Conservation (phyloP, 2,113 vertebrate species). For the Athene noctua region DNA sequence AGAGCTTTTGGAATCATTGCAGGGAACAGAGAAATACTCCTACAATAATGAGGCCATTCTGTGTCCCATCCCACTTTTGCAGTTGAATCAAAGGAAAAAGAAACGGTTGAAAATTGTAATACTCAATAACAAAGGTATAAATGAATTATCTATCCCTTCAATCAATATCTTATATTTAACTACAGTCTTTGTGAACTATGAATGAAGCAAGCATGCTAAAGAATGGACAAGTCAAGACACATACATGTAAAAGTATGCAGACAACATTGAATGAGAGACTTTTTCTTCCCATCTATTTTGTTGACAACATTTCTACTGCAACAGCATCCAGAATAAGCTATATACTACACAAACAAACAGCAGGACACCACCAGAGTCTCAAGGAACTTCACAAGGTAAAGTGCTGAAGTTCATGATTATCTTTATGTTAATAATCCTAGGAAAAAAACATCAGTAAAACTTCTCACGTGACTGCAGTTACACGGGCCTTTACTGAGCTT, state of each 20-base stretch:
- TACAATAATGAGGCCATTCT: constrained; percentile 84
- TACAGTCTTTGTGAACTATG: constrained; percentile 30
- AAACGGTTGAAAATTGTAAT: constrained; percentile 57
- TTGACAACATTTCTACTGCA: not conserved
- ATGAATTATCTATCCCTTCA: constrained; percentile 57
- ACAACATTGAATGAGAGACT: not conserved
- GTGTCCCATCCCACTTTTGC: constrained; percentile 68
- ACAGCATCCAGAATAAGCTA: not conserved
- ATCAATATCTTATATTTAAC: constrained; percentile 40
- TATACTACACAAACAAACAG: not conserved
- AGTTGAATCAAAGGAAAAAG: constrained; percentile 64
- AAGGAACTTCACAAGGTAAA: not conserved
- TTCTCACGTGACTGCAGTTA: not conserved
- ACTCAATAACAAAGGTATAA: constrained; percentile 62
- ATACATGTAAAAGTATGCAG: constrained; percentile 44
- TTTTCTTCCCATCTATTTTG: not conserved
- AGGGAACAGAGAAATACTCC: constrained; percentile 84
- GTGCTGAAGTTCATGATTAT: not conserved
- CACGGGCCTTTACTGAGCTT: not conserved
- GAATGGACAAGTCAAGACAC: constrained; percentile 37
- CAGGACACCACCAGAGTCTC: not conserved
- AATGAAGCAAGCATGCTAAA: constrained; percentile 16
- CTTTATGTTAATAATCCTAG: not conserved
- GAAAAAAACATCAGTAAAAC: not conserved
- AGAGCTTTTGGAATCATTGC: constrained; percentile 86